These are phyloP conservation scores for Brassicogethes aeneus DNA, from an alignment of 2,888 invertebrate species.

Conservation along the genomic window DNA sequence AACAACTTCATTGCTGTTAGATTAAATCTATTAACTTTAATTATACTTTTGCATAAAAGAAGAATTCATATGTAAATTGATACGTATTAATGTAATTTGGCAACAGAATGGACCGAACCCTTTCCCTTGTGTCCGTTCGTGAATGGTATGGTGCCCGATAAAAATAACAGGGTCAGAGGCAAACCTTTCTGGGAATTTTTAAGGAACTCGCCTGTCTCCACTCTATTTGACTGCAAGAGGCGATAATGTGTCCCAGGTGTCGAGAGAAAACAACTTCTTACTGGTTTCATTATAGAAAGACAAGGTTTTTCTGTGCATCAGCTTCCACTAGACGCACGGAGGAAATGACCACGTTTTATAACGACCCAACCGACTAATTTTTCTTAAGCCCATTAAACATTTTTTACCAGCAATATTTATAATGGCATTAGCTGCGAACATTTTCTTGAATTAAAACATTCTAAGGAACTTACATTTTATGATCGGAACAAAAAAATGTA, in stretches of 20 bases:
- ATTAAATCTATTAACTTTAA: conserved; percentile 4
- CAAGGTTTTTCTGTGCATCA: conserved; percentile 5
- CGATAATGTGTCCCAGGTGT: conserved; percentile 12
- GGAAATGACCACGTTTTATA: no score
- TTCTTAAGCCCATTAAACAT: no score
- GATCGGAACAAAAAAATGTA: no score
- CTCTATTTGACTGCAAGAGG: conserved; percentile 9
- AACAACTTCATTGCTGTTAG: conserved; percentile 1
- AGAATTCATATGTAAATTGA: conserved; percentile 2
- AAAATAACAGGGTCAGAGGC: conserved; percentile 12
- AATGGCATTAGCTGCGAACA: no score
- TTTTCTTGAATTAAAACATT: no score
- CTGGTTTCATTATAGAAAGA: conserved; percentile 11
- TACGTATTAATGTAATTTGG: conserved; percentile 1
- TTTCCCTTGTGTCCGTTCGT: not conserved
- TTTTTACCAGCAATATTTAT: no score
- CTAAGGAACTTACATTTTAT: no score
- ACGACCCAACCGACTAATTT: no score
- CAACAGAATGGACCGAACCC: conserved; percentile 1
- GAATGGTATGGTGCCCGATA: not conserved
- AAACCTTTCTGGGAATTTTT: conserved; percentile 11
- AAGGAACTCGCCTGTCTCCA: conserved; percentile 7
- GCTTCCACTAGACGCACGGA: conserved; percentile 6
- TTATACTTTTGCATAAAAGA: conserved; percentile 2
- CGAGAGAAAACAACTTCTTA: conserved; percentile 11